phyloP scores from a whole-genome alignment of 2,113 vertebrate species.

The Irena cyanogastra region DNA sequence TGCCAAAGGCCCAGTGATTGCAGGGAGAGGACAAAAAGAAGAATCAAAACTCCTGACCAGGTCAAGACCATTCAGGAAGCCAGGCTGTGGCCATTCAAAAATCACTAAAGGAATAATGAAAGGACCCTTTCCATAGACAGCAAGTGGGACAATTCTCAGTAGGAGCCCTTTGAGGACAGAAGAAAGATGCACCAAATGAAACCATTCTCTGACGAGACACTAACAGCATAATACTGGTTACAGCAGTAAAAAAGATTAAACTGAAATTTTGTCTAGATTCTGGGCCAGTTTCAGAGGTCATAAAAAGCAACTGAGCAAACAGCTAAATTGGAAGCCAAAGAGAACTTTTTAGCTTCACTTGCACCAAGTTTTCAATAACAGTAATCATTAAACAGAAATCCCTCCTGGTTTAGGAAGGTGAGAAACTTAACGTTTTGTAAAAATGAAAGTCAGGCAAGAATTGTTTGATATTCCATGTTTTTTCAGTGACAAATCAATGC shows the following conservation, averaged over 20 bases:
- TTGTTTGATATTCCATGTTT: neutral
- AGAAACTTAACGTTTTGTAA: neutral
- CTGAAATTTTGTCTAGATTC: neutral
- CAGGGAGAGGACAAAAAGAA: neutral
- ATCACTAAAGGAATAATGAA: neutral
- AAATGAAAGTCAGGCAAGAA: neutral
- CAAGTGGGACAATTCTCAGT: conserved; percentile 35
- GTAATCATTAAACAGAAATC: neutral
- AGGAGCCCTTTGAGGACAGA: neutral
- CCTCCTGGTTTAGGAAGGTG: neutral
- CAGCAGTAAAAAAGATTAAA: neutral
- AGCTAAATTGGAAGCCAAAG: neutral
- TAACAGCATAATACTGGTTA: neutral
- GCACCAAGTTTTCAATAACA: neutral
- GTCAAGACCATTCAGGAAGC: neutral
- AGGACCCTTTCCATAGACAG: neutral
- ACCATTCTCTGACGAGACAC: neutral
- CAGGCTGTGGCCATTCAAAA: neutral
- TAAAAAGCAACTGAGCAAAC: neutral
- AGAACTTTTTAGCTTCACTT: neutral
- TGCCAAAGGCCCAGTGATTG: neutral
- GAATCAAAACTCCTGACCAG: neutral
- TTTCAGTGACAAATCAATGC: neutral
- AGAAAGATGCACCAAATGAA: conserved; percentile 8
- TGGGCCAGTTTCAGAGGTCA: neutral